Evolutionary conservation across 2,113 vertebrate species (phyloP), one percentile per base, ranked within the genome.

Genomic region (Alethe diademata): DNA sequence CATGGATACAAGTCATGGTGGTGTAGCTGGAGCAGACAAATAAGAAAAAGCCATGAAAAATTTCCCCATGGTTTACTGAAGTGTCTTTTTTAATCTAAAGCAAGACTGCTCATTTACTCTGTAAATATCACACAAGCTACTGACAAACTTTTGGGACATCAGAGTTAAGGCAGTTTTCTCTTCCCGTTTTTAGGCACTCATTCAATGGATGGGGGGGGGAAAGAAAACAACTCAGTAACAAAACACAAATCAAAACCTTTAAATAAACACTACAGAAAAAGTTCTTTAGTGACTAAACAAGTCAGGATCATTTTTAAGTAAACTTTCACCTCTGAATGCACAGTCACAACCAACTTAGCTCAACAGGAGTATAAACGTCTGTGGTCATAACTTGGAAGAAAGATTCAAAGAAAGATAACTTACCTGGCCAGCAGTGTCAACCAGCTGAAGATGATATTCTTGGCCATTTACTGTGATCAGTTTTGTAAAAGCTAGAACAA

Each of bases 401-500:
- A 43, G n/a, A 54, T 24, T 33, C 16, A 69, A 66, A 42, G 19
- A 48, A 45, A 64, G 22, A 7, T 56, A 48, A 97, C 98, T 97
- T 97, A 99, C 99, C 98, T 99, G 99, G 56, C 99, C 99, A 86
- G 99, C 99, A 89, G 99, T 99, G 96, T 99, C 99, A 58, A 99
- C 99, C 90, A 99, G 98, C 96, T 99, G 99, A 96, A 99, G 99
- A 81, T 99, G 99, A 98, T 99, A 99, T 95, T 99, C 99, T 94
- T 99, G 99, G 95, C 99, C 99, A 86, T 99, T 99, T 97, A 99
- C 99, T 89, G 99, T 99, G 98, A 99, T 99, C 98, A 99, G 98
- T 96, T 99, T 99, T 86, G 99, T 99, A 97, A 99, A 99, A 86
- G 99, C 99, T 99, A 96, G 10, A 95, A 82, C 36, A 66, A 86